phyloP scores from a whole-genome alignment of 1,140 invertebrate species.

The Drosophila mauritiana region DNA sequence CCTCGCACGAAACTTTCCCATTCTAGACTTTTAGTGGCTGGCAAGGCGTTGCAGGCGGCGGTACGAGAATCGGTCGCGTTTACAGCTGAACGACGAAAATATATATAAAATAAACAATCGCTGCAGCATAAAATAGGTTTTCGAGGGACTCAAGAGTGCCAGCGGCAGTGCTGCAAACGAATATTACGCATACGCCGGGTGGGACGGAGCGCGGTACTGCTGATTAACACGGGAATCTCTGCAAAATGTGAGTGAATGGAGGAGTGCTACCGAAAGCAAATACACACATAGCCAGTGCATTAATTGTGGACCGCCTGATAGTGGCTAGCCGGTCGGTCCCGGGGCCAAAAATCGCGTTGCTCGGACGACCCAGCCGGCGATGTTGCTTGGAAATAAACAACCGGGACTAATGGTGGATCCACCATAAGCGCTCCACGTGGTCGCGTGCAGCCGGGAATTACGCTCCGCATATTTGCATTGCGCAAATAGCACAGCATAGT shows the following conservation, averaged over 20 bases:
- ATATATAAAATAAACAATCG: slow-evolving; percentile 22
- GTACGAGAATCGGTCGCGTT: slow-evolving; percentile 30
- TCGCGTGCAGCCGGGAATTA: slow-evolving; percentile 64
- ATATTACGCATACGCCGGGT: slow-evolving; percentile 50
- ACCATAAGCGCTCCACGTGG: slow-evolving; percentile 50
- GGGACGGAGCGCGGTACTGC: slow-evolving; percentile 16
- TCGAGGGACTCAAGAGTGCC: slow-evolving; percentile 7
- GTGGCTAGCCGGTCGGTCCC: slow-evolving; percentile 9
- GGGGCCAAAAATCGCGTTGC: slow-evolving; percentile 40
- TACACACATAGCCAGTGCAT: slow-evolving; percentile 19
- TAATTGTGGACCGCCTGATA: slow-evolving; percentile 56
- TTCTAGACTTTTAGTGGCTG: slow-evolving; percentile 40
- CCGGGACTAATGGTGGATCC: slow-evolving; percentile 6
- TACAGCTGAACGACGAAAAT: slow-evolving; percentile 7
- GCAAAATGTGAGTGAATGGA: slow-evolving; percentile 53
- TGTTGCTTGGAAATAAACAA: slow-evolving; percentile 75
- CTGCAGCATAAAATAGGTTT: slow-evolving; percentile 30
- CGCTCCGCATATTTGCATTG: slow-evolving; percentile 58
- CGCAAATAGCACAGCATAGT: slow-evolving; percentile 52
- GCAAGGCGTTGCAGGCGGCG: slow-evolving; percentile 43
- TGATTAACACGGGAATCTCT: not conserved
- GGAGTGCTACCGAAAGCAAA: slow-evolving; percentile 8
- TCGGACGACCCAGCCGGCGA: slow-evolving; percentile 22
- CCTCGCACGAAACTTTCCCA: slow-evolving; percentile 3
- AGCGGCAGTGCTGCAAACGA: not conserved